Conservation (phyloP, 2,113 vertebrate species). For the Cynocephalus volans region DNA sequence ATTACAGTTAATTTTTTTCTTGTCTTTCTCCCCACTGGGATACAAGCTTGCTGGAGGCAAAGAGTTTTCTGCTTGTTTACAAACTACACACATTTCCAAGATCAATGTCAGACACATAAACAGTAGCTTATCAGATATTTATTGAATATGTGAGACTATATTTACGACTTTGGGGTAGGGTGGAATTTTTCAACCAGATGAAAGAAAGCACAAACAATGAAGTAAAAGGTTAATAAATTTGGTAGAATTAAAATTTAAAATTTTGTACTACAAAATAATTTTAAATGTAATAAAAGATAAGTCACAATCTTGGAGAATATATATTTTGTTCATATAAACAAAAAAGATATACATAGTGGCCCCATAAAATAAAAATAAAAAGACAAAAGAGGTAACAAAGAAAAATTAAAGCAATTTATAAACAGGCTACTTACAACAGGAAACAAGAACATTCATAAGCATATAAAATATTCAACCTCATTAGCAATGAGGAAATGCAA, state of each 20-base stretch:
- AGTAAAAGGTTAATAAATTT: neutral
- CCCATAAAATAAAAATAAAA: neutral
- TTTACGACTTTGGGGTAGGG: neutral
- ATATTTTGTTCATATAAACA: neutral
- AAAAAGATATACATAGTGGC: neutral
- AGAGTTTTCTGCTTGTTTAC: neutral
- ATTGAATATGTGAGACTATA: neutral
- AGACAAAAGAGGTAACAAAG: neutral
- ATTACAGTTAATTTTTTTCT: neutral
- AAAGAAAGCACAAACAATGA: neutral
- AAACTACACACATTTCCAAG: neutral
- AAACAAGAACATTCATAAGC: neutral
- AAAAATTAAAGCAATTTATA: constrained; percentile 20
- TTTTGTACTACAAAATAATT: neutral
- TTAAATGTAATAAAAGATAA: neutral
- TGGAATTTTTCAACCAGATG: neutral
- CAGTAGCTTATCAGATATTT: neutral
- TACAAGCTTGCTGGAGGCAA: neutral
- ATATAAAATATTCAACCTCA: neutral
- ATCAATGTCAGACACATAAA: neutral
- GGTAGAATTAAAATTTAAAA: neutral
- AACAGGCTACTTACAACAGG: neutral
- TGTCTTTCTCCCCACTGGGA: neutral
- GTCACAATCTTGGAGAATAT: neutral
- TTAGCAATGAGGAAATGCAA: neutral